Evolutionary conservation across 2,797 vertebrate genomes (phyloP), one percentile per base, ranked within the genome.

Genomic region (Sebastiscus albofasciatus): DNA sequence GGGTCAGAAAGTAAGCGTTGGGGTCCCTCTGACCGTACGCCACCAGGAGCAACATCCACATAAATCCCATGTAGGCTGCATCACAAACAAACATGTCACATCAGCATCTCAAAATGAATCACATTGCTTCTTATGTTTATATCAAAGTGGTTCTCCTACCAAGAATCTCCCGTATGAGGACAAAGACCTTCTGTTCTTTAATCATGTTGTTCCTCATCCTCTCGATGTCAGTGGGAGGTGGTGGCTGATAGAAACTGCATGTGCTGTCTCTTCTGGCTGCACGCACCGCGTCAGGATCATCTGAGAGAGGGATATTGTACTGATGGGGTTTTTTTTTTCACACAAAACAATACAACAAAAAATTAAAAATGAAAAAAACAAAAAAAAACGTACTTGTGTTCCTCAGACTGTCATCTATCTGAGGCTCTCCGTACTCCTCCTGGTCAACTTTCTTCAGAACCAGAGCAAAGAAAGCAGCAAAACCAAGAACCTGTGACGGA

Each of bases 391-490:
- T 95, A 97, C 98, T 97, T 96, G 95, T 56, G 58, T 90, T 87
- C 80, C 89, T 85, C 39, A 97, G 85, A 34, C 77, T 77, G 2
- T 93, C 94, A 1, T 94, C 93, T 36, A 98, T 88, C 54, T 91
- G 82, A 65, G 94, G 91, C 33, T 95, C 93, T 81, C 94, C 96
- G 13, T 97, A 97, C 59, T 99, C 98, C 65, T 99, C 97, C 2
- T 97, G 96, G 75, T 99, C 98, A 8, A 96, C 92, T 77, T 95
- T 97, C 92, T 98, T 99, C 76, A 99, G 92, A 85, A 99, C 97
- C 55, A 99, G 95, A 61, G 98, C 97, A 90, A 99, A 99, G 92
- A 99, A 99, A 77, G 97, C 97, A 77, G 98, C 97, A 93, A 99
- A 99, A 60, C 98, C 98, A 86, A 99, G 93, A 73, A 99, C 98